Evolutionary conservation across 2,797 vertebrate genomes (phyloP).

Genomic region (Jordanella pulchra): DNA sequence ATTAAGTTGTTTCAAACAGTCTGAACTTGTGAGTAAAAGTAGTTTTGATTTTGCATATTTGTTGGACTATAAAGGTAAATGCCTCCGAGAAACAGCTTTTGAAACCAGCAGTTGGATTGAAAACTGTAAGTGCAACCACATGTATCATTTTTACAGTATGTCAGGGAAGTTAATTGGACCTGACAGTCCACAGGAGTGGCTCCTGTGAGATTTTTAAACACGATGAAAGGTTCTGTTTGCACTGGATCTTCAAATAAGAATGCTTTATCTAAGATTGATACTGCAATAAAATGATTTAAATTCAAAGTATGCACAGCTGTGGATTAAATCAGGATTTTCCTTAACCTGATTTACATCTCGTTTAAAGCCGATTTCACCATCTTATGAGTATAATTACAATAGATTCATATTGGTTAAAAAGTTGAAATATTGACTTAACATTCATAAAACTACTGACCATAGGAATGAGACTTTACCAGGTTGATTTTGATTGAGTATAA

Average conservation of each 20-base stretch:
- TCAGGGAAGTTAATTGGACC: constrained; percentile 3
- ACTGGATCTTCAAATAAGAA: not conserved
- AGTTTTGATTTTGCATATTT: not conserved
- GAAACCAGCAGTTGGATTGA: not conserved
- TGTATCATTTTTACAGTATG: constrained; percentile 7
- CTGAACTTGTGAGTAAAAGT: not conserved
- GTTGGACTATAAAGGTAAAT: not conserved
- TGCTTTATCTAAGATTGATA: constrained; percentile 15
- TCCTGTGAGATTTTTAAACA: not conserved
- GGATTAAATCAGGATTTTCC: not conserved
- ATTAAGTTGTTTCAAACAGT: not conserved
- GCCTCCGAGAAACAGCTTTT: not conserved
- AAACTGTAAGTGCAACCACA: constrained; percentile 5
- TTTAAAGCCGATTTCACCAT: constrained; percentile 2
- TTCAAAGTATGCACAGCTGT: constrained; percentile 16
- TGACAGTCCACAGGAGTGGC: constrained; percentile 11
- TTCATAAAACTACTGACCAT: not conserved
- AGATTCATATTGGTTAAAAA: constrained; percentile 33
- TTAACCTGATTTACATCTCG: not conserved
- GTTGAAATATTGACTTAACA: constrained; percentile 11
- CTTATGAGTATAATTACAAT: constrained; percentile 33
- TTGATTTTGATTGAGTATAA: not conserved
- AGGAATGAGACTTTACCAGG: not conserved
- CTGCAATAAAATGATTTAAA: constrained; percentile 32
- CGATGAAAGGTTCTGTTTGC: constrained; percentile 11